Evolutionary conservation across 2,888 invertebrate species (phyloP).

Genomic region (Cosmorhoe ocellata): DNA sequence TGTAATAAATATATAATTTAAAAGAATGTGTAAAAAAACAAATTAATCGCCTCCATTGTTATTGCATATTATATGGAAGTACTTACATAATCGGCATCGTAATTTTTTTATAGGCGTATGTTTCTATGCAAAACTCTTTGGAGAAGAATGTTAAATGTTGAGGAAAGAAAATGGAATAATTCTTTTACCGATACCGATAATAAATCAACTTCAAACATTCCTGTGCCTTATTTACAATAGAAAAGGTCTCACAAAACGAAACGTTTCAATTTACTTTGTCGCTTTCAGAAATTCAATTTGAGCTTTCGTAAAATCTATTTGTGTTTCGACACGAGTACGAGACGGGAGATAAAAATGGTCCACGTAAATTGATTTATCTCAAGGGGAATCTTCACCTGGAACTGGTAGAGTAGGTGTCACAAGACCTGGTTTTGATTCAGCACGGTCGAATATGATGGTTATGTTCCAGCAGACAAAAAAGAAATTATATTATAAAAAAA

Average conservation of each 20-base stretch:
- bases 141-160: too few relatives aligned
- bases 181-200: conserved; percentile 6
- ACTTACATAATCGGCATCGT: conserved; percentile 13
- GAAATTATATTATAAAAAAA: too few relatives aligned
- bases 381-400: conserved; percentile 13
- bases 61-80: too few relatives aligned
- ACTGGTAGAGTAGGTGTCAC: neutral
- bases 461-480: too few relatives aligned
- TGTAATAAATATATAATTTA: too few relatives aligned
- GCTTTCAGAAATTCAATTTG: conserved; percentile 49
- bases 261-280: conserved; percentile 44
- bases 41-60: too few relatives aligned
- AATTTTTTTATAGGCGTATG: too few relatives aligned
- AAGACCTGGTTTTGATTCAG: too few relatives aligned
- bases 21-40: too few relatives aligned
- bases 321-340: conserved; percentile 42
- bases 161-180: conserved; percentile 1
- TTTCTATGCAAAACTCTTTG: too few relatives aligned
- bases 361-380: conserved; percentile 46
- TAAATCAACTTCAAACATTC: conserved; percentile 29
- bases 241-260: conserved; percentile 39
- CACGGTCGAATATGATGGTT: too few relatives aligned
- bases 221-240: conserved; percentile 29
- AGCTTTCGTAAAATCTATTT: conserved; percentile 49
- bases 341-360: conserved; percentile 41